Conservation (phyloP, 2,888 invertebrate species). For the Anagyrus pseudococci region DNA sequence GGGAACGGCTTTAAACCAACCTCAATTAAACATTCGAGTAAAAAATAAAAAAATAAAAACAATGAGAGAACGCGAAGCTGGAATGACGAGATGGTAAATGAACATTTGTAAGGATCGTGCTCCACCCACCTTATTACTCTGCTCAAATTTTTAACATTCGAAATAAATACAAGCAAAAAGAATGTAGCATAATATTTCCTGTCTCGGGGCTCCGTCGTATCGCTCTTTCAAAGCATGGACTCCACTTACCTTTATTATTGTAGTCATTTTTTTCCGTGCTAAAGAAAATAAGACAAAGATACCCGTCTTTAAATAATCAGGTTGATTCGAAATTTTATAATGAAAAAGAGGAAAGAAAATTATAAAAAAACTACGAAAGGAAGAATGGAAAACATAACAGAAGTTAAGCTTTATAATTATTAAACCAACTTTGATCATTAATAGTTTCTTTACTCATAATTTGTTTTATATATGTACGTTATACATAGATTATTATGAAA, state of each 20-base stretch:
- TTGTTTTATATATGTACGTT: constrained; percentile 61
- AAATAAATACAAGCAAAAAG: constrained; percentile 24
- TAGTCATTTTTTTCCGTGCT: constrained; percentile 43
- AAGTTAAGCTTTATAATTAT: constrained; percentile 50
- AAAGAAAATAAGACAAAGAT: constrained; percentile 31
- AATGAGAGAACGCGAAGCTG: constrained; percentile 22
- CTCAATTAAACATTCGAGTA: constrained; percentile 28
- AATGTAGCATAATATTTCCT: constrained; percentile 39
- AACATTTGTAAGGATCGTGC: constrained; percentile 33
- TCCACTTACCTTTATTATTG: constrained; percentile 42
- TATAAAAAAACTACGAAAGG: constrained; percentile 5
- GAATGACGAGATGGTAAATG: constrained; percentile 13
- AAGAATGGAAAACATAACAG: constrained; percentile 16
- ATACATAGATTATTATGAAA: constrained; percentile 61
- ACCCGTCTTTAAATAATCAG: constrained; percentile 27
- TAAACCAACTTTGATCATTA: constrained; percentile 56
- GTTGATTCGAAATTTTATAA: constrained; percentile 25
- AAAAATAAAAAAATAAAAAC: constrained; percentile 34
- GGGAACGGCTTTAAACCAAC: constrained; percentile 13
- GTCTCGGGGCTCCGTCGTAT: constrained; percentile 41
- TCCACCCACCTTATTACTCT: constrained; percentile 34
- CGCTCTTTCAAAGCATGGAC: constrained; percentile 44
- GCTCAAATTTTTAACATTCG: constrained; percentile 36
- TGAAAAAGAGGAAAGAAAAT: constrained; percentile 25
- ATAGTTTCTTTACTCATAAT: constrained; percentile 58